Evolutionary conservation across 2,113 vertebrate genomes (phyloP), one percentile per base, ranked within the genome.

Genomic region (Oncorhynchus gorbuscha): DNA sequence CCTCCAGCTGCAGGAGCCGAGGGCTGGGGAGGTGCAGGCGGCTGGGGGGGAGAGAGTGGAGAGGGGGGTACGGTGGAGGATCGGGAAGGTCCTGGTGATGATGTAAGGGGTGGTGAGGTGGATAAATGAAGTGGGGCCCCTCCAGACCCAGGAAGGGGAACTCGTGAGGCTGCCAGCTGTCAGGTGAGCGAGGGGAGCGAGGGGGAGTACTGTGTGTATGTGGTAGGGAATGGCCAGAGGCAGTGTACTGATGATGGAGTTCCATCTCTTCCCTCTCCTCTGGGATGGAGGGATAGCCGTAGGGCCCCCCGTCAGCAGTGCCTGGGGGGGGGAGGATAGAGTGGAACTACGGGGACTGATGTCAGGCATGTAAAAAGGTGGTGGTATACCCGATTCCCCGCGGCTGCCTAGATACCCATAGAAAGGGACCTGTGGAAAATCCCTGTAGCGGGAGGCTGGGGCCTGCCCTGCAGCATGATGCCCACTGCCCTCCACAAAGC

Each of bases 351-450:
- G 91, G 3, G 98, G 97, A 92, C 98, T 99, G 90, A 97, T 95
- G 90, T 99, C 98, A 51, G 97, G 96, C 96, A 99, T 96, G 92
- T 99, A 99, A 95, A 99, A 99, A 79, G 97, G 96, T 0, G 97
- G 96, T 70, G 93, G 93, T 0, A 96, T 96, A 91, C 97, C 97
- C 91, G 96, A 95, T 92, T 98, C 97, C 77, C 88, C 91, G 78
- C 92, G 90, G 92, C 96, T 97, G 95, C 97, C 97, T 90, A 97
- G 92, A 93, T 97, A 99, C 90, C 96, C 95, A 79, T 99, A 99
- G 91, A 97, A 97, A 72, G 96, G 96, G 92, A 94, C 89, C 2
- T 97, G 97, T 87, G 97, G 96, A 90, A 98, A 98, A 91, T 94
- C 93, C 92, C 94, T 92, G 87, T 96, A 96, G 1, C 95, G 95